Conservation (phyloP, 2,113 vertebrate genomes). For the Guaruba guarouba region DNA sequence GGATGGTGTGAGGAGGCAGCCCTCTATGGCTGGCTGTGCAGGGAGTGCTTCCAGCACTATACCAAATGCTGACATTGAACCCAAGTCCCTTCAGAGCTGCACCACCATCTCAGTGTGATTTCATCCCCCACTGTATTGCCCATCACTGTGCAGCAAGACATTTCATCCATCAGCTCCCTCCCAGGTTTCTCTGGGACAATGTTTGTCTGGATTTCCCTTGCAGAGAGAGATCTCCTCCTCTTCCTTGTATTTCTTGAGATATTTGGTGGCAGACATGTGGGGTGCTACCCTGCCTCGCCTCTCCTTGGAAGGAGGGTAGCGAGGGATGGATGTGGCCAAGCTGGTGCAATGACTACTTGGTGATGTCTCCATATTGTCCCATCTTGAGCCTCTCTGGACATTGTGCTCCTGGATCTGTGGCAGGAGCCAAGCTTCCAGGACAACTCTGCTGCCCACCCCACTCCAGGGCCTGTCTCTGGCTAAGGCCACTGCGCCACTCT, state of each 20-base stretch:
- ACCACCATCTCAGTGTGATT: fast-evolving
- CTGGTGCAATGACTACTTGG: fast-evolving
- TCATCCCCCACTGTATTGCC: fast-evolving
- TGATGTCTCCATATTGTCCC: fast-evolving
- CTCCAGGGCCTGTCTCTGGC: fast-evolving
- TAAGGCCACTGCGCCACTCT: fast-evolving
- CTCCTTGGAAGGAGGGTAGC: background rate
- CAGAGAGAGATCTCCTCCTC: background rate
- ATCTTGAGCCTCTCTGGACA: fast-evolving
- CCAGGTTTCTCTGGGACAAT: fast-evolving
- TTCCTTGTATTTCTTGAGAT: fast-evolving
- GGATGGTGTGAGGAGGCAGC: background rate
- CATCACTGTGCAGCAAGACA: background rate
- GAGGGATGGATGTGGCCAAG: fast-evolving
- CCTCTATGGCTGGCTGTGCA: background rate
- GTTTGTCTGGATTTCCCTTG: background rate
- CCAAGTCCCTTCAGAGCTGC: background rate
- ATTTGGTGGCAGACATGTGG: fast-evolving
- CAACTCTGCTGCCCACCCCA: fast-evolving
- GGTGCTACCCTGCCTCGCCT: fast-evolving
- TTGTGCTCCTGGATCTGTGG: fast-evolving
- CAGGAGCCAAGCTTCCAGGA: background rate
- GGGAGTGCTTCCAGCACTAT: fast-evolving
- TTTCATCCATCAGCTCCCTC: fast-evolving
- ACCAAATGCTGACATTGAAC: background rate